Evolutionary conservation across 2,888 invertebrate species (phyloP).

Genomic region (Trachelus iudaicus): DNA sequence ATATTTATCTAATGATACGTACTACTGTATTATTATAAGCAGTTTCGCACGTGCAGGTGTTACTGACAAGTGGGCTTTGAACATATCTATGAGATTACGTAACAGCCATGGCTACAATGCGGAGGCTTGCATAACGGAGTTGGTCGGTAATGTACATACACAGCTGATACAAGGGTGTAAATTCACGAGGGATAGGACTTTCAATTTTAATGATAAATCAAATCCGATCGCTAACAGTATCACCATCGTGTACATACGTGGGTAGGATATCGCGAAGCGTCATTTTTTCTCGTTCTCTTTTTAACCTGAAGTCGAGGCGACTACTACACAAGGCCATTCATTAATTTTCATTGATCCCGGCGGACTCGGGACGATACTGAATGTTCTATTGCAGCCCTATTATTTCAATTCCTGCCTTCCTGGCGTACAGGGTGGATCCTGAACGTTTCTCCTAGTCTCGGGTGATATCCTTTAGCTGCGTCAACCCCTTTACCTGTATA

Average conservation of each 20-base stretch:
- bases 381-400: slow-evolving; percentile 40
- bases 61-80: not conserved
- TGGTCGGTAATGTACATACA: not conserved
- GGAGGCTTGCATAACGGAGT: not conserved
- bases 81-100: slow-evolving; percentile 5
- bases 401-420: slow-evolving; percentile 31
- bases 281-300: not conserved
- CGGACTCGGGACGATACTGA: slow-evolving; percentile 43
- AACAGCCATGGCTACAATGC: not conserved
- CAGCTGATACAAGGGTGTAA: not conserved
- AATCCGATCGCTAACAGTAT: not conserved
- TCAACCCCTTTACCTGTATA: not conserved
- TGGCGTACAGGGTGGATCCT: slow-evolving; percentile 6
- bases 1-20: not conserved
- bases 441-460: slow-evolving; percentile 26
- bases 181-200: not conserved
- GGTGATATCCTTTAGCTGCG: not conserved
- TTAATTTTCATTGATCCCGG: slow-evolving; percentile 43
- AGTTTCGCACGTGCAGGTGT: slow-evolving; percentile 1
- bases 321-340: slow-evolving; percentile 39
- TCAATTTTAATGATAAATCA: not conserved
- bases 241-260: not conserved
- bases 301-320: slow-evolving; percentile 34
- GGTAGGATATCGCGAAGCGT: not conserved
- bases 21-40: not conserved